A percentile compares a stretch with the other conserved stretches of the same genome.
Evolutionary conservation across 2,797 vertebrate species (phyloP).

Genomic region (Falco biarmicus): DNA sequence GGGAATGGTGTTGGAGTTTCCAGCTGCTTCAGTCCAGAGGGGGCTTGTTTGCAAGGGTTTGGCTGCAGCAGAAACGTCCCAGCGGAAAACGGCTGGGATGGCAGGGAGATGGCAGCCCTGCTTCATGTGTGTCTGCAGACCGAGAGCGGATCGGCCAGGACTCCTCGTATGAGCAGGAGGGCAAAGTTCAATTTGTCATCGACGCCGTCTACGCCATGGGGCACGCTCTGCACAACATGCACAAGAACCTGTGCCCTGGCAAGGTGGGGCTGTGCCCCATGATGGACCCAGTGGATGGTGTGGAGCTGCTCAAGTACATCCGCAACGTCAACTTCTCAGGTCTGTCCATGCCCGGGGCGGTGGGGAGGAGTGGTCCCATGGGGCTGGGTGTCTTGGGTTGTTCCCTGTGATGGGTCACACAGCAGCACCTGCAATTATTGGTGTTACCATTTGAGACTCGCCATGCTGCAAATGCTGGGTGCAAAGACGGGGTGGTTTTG

Average conservation of each 20-base stretch:
- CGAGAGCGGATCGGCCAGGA: conserved; percentile 93
- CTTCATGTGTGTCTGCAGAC: conserved; percentile 72
- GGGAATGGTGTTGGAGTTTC: background rate
- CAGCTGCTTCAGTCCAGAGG: background rate
- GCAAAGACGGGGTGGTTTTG: background rate
- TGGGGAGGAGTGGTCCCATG: accelerated
- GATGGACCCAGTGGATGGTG: conserved; percentile 91
- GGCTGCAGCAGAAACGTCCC: background rate
- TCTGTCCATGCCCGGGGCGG: conserved; percentile 13
- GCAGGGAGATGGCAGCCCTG: background rate
- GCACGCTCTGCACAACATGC: conserved; percentile 93
- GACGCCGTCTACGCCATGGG: conserved; percentile 95
- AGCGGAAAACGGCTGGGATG: accelerated
- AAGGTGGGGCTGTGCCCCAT: conserved; percentile 88
- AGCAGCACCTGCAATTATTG: background rate
- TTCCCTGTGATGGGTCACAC: accelerated
- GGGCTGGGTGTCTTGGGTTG: background rate
- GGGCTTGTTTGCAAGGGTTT: background rate
- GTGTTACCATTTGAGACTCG: accelerated
- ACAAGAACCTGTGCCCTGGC: conserved; percentile 89
- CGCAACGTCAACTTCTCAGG: conserved; percentile 94
- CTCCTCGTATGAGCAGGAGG: conserved; percentile 92
- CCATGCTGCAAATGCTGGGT: accelerated
- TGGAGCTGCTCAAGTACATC: conserved; percentile 92
- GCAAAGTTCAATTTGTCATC: conserved; percentile 95